These are phyloP conservation scores for Drosophila meridiana DNA, from an alignment of 2,888 invertebrate species.

Conservation along the genomic window DNA sequence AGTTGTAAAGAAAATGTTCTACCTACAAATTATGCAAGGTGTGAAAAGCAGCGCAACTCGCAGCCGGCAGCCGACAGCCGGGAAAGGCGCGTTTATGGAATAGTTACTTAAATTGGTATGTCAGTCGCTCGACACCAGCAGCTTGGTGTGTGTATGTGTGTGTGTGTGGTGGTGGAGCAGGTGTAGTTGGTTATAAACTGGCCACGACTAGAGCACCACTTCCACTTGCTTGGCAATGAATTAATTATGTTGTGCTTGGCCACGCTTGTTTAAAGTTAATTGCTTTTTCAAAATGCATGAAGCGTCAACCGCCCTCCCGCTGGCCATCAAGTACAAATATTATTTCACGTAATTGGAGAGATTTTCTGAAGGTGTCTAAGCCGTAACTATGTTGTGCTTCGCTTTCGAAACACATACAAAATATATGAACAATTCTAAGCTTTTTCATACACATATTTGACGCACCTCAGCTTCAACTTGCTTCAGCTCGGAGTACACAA, in stretches of 20 bases:
- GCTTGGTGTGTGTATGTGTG: slow-evolving; percentile 10
- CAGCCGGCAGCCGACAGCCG: slow-evolving; percentile 2
- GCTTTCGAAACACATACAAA: background rate
- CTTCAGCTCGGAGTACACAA: background rate
- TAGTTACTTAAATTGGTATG: slow-evolving; percentile 47
- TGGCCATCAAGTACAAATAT: slow-evolving; percentile 29
- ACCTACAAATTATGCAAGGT: slow-evolving; percentile 61
- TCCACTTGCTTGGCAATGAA: slow-evolving; percentile 49
- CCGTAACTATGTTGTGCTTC: background rate
- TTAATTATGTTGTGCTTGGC: slow-evolving; percentile 65
- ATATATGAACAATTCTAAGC: background rate
- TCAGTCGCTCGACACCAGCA: slow-evolving; percentile 31
- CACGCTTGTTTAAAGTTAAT: slow-evolving; percentile 65
- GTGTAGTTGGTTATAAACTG: slow-evolving; percentile 42
- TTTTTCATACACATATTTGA: background rate
- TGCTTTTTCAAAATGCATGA: slow-evolving; percentile 67
- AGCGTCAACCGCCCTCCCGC: slow-evolving; percentile 13
- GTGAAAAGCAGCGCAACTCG: slow-evolving; percentile 40
- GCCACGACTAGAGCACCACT: slow-evolving; percentile 40
- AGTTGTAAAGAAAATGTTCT: slow-evolving; percentile 52
- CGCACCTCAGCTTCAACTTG: background rate
- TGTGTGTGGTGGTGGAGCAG: slow-evolving; percentile 6
- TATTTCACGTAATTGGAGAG: slow-evolving; percentile 38
- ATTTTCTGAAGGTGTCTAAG: slow-evolving; percentile 11
- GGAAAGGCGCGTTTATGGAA: slow-evolving; percentile 31